A percentile compares a stretch with the other conserved stretches of the same genome.
These are phyloP conservation scores for Columba livia DNA, from an alignment of 2,113 vertebrate genomes.

Conservation along the genomic window DNA sequence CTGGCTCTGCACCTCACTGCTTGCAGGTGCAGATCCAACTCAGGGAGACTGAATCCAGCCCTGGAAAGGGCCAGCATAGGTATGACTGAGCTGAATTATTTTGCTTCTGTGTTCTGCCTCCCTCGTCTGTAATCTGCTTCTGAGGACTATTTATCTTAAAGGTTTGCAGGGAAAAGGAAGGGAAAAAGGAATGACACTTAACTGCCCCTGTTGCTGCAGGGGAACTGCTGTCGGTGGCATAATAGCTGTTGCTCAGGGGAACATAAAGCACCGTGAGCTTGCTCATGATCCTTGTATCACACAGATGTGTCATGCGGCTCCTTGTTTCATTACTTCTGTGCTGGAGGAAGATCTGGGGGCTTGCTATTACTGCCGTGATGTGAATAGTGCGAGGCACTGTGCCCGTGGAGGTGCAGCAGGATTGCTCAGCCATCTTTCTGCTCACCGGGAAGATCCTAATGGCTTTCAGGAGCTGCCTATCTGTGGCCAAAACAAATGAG, in stretches of 20 bases:
- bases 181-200: neutral
- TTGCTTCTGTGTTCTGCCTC: neutral
- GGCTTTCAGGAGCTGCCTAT: neutral
- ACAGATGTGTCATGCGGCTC: neutral
- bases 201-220: accelerated
- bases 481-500: neutral
- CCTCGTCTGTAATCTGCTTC: neutral
- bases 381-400: accelerated
- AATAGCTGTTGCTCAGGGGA: neutral
- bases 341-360: neutral
- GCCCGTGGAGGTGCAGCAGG: neutral
- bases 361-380: accelerated
- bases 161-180: neutral
- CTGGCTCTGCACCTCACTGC: neutral
- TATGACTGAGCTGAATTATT: neutral
- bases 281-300: neutral
- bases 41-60: neutral
- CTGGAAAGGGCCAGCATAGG: neutral
- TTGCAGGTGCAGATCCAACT: neutral
- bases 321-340: accelerated
- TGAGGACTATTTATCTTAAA: neutral
- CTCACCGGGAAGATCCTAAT: neutral
- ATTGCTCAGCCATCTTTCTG: neutral
- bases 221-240: too few relatives aligned
- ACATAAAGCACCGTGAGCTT: accelerated